Base-by-base conservation (phyloP, 2,797 vertebrate species). In the Arremon brunneinucha region DNA sequence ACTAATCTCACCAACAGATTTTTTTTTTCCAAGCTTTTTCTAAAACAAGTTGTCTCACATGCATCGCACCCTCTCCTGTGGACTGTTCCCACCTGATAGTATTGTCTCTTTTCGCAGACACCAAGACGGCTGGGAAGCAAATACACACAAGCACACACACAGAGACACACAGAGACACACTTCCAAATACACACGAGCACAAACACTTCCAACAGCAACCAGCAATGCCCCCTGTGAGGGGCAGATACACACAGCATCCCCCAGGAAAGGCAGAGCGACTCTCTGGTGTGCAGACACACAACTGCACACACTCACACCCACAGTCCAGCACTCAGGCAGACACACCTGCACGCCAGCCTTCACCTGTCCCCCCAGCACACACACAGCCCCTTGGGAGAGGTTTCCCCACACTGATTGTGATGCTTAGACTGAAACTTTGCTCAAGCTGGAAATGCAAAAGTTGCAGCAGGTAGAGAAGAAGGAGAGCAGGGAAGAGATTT, bases 381-480 rank as follows among this genome's bases (percentile, higher is more conserved):
- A 5, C 52, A 37, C 8, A 4, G 28, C 0, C 0, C 24, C 32
- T 72, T 49, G 23, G 50, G 79, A 89, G 72, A 59, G 39, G 22
- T 22, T 63, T 52, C 52, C 69, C 44, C 2, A 1, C 62, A 72
- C 27, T 1, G 2, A 28, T n/a, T 65, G 49, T 0, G 12, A 43
- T n/a, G 62, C 57, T 65, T 52, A 75, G 44, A 49, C 47, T 56
- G 86, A 86, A 96, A 95, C 89, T 96, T 95, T 39, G 26, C 46
- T 83, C 8, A 1, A 71, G 77, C 56, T 80, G 43, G 37, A 74
- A 77, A 87, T 16, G 12, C 41, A 90, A 68, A 94, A 60, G 64
- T 52, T 64, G 52, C 35, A 57, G 23, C 6, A 18, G 60, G 41
- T 26, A 72, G 71, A 77, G 53, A 83, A 91, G 52, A 28, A 89